These are phyloP conservation scores for Salvelinus alpinus DNA, from an alignment of 2,113 vertebrate species.

Conservation along the genomic window DNA sequence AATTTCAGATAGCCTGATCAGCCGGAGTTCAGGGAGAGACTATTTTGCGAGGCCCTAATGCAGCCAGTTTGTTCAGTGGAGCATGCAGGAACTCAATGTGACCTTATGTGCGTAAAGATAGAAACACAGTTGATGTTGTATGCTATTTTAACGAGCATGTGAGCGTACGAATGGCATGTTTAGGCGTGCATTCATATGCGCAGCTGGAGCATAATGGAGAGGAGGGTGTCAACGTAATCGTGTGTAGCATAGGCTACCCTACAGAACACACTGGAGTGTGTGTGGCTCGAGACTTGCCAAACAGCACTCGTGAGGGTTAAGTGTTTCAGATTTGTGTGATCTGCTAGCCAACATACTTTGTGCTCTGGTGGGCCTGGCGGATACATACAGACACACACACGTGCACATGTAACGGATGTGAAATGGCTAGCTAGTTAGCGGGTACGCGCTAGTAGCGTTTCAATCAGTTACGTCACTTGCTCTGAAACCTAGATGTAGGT, in stretches of 20 bases:
- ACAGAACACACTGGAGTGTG: too few species aligned
- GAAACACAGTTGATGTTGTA: too few species aligned
- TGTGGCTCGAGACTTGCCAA: too few species aligned
- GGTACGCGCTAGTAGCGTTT: too few species aligned
- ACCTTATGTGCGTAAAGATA: constrained; percentile 48
- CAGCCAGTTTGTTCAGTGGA: constrained; percentile 50
- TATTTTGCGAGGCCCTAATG: constrained; percentile 53
- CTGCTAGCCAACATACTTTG: neutral
- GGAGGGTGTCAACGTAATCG: too few species aligned
- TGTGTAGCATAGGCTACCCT: neutral
- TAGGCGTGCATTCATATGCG: constrained; percentile 6
- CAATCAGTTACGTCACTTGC: too few species aligned
- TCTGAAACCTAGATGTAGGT: too few species aligned
- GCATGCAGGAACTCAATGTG: constrained; percentile 57
- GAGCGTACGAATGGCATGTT: neutral
- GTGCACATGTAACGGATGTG: too few species aligned
- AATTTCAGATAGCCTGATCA: constrained; percentile 60
- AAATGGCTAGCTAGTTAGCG: too few species aligned
- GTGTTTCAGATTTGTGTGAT: neutral
- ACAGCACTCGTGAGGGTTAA: constrained; percentile 12
- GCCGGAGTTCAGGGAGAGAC: constrained; percentile 8
- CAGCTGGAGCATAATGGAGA: constrained; percentile 22
- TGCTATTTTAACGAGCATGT: neutral
- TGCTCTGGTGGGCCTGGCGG: neutral
- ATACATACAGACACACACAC: too few species aligned